Conservation (phyloP, 2,888 invertebrate species). For the Platycnemis pennipes region DNA sequence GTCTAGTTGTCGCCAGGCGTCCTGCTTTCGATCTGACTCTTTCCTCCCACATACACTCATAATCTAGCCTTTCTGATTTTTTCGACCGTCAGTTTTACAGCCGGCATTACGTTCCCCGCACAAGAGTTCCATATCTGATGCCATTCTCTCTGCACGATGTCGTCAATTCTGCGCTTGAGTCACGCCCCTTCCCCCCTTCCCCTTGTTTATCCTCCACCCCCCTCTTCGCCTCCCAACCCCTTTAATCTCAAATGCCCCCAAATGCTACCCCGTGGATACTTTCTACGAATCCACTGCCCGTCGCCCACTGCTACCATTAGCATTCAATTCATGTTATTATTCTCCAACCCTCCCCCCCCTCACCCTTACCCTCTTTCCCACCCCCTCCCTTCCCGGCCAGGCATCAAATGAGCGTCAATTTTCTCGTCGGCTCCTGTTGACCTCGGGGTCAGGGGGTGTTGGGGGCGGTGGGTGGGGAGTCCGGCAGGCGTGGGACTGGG, state of each 20-base stretch:
- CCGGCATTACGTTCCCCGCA: not conserved
- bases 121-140: not conserved
- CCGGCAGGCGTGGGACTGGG: not conserved
- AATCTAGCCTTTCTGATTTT: not conserved
- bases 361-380: not conserved
- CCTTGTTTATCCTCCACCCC: not conserved
- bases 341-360: not conserved
- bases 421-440: conserved; percentile 35
- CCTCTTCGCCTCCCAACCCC: not conserved
- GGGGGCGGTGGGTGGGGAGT: not conserved
- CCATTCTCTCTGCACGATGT: not conserved
- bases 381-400: not conserved
- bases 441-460: not conserved
- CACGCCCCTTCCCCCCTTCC: not conserved
- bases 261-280: not conserved
- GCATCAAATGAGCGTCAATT: conserved; percentile 31
- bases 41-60: too few relatives aligned
- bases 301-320: not conserved
- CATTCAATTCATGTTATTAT: conserved; percentile 21
- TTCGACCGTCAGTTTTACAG: not conserved
- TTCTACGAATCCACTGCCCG: not conserved
- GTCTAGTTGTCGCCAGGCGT: too few relatives aligned
- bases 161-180: not conserved
- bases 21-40: too few relatives aligned
- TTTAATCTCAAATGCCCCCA: not conserved